Percentiles rank a stretch among this genome's conserved stretches.
phyloP scores from a whole-genome alignment of 2,888 invertebrate species.

The Acanthosoma haemorrhoidale region DNA sequence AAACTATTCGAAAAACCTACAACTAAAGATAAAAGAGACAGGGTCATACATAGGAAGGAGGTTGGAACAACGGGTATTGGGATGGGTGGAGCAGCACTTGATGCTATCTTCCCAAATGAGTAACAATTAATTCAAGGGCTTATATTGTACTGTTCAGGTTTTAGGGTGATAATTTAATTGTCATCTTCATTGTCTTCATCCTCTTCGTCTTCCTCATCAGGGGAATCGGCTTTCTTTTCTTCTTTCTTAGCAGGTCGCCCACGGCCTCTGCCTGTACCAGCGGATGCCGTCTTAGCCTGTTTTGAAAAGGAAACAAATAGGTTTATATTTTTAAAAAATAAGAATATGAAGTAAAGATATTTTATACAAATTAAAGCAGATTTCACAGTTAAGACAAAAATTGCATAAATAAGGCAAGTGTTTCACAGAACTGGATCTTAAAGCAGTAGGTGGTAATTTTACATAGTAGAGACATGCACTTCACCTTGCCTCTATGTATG shows the following conservation, averaged over 20 bases:
- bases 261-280: conserved; percentile 45
- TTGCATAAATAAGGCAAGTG: no score
- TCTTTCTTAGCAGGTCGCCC: conserved; percentile 49
- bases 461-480: no score
- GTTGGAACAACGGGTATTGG: neutral
- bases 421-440: no score
- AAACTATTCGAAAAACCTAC: conserved; percentile 15
- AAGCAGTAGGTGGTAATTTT: no score
- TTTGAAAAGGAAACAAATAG: neutral
- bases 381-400: no score
- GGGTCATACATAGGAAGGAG: neutral
- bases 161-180: conserved; percentile 25
- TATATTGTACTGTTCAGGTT: conserved; percentile 25
- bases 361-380: no score
- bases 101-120: neutral
- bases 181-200: conserved; percentile 45
- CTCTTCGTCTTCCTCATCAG: conserved; percentile 48
- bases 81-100: neutral
- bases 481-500: no score
- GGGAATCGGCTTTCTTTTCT: conserved; percentile 46
- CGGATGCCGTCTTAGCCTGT: conserved; percentile 30
- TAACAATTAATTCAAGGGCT: neutral
- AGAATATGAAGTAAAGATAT: no score
- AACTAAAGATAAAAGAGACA: conserved; percentile 15
- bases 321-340: no score